phyloP scores from a whole-genome alignment of 2,888 invertebrate genomes.

The Stenoptilia bipunctidactyla region DNA sequence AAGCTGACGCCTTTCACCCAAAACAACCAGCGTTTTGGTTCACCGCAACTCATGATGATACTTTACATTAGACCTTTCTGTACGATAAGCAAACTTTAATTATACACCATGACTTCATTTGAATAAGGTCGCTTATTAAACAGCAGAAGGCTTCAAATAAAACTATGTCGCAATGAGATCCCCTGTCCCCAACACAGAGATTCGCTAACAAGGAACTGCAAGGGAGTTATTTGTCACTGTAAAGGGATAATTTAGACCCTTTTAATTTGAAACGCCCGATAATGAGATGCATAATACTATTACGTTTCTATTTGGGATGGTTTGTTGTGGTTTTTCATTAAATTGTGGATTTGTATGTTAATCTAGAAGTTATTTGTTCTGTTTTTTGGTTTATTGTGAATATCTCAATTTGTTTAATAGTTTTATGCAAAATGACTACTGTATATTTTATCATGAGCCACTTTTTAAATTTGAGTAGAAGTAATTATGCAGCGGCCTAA shows the following conservation, averaged over 20 bases:
- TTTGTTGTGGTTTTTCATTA: not conserved
- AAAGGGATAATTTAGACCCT: slow-evolving; percentile 57
- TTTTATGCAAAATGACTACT: no score
- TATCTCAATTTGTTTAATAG: no score
- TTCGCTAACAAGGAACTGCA: slow-evolving; percentile 54
- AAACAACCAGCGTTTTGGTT: slow-evolving; percentile 64
- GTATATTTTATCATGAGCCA: no score
- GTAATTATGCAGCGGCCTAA: no score
- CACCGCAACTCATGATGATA: slow-evolving; percentile 44
- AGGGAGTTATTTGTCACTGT: slow-evolving; percentile 59
- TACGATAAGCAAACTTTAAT: not conserved
- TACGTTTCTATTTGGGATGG: slow-evolving; percentile 23
- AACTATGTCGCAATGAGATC: slow-evolving; percentile 26
- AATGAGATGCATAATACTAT: slow-evolving; percentile 62
- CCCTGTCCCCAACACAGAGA: slow-evolving; percentile 38
- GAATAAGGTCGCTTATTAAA: not conserved
- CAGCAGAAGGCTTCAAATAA: slow-evolving; percentile 13
- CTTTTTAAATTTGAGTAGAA: no score
- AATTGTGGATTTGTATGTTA: not conserved
- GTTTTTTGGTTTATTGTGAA: no score
- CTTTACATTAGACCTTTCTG: slow-evolving; percentile 21
- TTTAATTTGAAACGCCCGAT: slow-evolving; percentile 57
- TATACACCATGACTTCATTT: not conserved
- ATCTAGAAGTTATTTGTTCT: no score
- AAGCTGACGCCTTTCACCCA: slow-evolving; percentile 68